Evolutionary conservation across 2,113 vertebrate genomes (phyloP).

Genomic region (Otis tarda): DNA sequence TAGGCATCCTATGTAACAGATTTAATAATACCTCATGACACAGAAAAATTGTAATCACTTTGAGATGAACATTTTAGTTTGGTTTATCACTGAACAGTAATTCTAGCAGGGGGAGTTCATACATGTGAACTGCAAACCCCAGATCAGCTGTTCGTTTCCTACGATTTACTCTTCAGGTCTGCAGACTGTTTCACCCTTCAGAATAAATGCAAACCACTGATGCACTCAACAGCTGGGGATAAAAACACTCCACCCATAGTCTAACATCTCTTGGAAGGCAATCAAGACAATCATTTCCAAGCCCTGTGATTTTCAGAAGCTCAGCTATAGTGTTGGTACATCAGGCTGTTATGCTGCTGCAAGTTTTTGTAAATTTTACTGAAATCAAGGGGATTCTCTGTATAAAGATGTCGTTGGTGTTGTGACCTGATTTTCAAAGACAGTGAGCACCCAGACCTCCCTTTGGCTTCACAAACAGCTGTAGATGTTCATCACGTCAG

Average conservation of each 20-base stretch:
- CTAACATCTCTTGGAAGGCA: background rate
- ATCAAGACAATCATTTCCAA: background rate
- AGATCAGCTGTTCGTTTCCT: background rate
- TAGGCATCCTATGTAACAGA: background rate
- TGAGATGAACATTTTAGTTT: background rate
- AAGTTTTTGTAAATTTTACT: background rate
- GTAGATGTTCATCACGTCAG: conserved; percentile 5
- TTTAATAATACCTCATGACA: background rate
- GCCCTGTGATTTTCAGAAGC: background rate
- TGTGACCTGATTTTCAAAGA: conserved; percentile 3
- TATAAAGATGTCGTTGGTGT: background rate
- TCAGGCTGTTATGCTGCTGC: background rate
- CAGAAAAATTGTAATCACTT: background rate
- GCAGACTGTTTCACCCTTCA: background rate
- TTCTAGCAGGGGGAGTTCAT: background rate
- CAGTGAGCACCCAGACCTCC: background rate
- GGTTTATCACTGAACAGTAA: background rate
- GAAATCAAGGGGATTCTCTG: background rate
- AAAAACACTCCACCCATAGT: background rate
- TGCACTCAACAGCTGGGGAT: background rate
- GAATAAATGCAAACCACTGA: background rate
- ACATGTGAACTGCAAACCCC: background rate
- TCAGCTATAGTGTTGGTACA: background rate
- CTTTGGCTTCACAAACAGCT: conserved; percentile 16
- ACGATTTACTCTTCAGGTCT: background rate